Percentiles rank a stretch among this genome's conserved stretches.
These are phyloP conservation scores for Eudorcas thomsonii DNA, from an alignment of 2,113 vertebrate species.

Conservation along the genomic window DNA sequence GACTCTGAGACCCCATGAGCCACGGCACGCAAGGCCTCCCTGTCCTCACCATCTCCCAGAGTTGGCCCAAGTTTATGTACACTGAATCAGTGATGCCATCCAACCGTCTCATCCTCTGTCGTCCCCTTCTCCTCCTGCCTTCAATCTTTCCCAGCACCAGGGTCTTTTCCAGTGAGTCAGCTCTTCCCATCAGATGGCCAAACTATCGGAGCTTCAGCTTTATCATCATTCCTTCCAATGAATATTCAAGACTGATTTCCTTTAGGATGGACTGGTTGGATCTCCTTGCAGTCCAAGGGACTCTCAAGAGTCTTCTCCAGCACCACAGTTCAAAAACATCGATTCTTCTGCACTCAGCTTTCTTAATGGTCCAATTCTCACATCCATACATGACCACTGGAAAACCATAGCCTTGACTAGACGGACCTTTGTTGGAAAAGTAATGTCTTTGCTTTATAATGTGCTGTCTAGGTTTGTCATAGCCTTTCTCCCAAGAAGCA, in stretches of 20 bases:
- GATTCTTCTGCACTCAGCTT: fast-evolving
- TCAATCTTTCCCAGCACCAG: neutral
- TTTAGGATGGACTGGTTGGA: neutral
- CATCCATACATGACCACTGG: neutral
- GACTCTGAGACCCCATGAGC: neutral
- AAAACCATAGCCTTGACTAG: neutral
- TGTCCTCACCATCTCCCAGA: neutral
- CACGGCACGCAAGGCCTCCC: neutral
- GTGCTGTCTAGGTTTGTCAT: neutral
- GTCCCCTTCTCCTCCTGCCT: neutral
- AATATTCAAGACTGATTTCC: neutral
- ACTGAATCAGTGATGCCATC: neutral
- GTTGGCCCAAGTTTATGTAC: neutral
- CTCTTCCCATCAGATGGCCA: neutral
- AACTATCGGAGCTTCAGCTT: neutral
- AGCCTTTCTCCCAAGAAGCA: neutral
- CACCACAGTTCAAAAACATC: neutral
- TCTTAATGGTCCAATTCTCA: neutral
- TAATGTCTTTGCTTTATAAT: neutral
- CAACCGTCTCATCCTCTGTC: neutral
- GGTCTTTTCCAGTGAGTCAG: neutral
- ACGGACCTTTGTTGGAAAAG: neutral
- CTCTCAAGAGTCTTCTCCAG: neutral
- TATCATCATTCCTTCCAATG: neutral
- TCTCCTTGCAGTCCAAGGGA: neutral